These are phyloP conservation scores for Lasioglossum calceatum DNA, from an alignment of 2,888 invertebrate species.

Conservation along the genomic window DNA sequence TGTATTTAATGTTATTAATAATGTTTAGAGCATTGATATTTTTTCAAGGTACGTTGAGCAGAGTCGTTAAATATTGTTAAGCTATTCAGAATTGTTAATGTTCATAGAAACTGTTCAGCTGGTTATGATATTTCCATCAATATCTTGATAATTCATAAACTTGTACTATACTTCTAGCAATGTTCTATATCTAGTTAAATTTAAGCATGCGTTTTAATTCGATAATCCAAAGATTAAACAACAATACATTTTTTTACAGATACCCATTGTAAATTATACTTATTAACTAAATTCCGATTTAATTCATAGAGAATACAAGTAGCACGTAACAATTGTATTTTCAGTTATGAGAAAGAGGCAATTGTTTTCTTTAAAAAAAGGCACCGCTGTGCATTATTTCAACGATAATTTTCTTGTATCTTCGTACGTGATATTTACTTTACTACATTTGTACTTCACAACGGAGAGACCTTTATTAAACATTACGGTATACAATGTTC, in stretches of 20 bases:
- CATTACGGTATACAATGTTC: conserved; percentile 16
- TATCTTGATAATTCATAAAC: conserved; percentile 41
- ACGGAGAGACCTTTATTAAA: background rate
- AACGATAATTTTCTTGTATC: conserved; percentile 26
- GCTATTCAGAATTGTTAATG: conserved; percentile 38
- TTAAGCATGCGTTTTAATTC: conserved; percentile 54
- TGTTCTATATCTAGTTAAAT: conserved; percentile 41
- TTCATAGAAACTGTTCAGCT: conserved; percentile 41
- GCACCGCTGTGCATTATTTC: conserved; percentile 23
- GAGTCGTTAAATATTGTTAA: conserved; percentile 45
- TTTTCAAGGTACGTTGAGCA: conserved; percentile 32
- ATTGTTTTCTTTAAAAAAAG: conserved; percentile 18
- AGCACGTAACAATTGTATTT: conserved; percentile 24
- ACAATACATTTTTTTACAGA: conserved; percentile 48
- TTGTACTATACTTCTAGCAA: conserved; percentile 46
- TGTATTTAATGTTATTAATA: conserved; percentile 53
- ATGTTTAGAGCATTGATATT: conserved; percentile 47
- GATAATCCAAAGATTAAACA: conserved; percentile 64
- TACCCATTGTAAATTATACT: conserved; percentile 50
- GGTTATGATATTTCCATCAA: conserved; percentile 41
- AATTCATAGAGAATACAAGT: conserved; percentile 35
- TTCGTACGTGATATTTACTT: conserved; percentile 15
- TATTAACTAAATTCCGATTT: conserved; percentile 40
- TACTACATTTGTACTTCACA: conserved; percentile 26
- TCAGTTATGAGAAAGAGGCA: conserved; percentile 27